Evolutionary conservation across 2,113 vertebrate genomes (phyloP), one percentile per base, ranked within the genome.

Genomic region (Malurus cyaneus): DNA sequence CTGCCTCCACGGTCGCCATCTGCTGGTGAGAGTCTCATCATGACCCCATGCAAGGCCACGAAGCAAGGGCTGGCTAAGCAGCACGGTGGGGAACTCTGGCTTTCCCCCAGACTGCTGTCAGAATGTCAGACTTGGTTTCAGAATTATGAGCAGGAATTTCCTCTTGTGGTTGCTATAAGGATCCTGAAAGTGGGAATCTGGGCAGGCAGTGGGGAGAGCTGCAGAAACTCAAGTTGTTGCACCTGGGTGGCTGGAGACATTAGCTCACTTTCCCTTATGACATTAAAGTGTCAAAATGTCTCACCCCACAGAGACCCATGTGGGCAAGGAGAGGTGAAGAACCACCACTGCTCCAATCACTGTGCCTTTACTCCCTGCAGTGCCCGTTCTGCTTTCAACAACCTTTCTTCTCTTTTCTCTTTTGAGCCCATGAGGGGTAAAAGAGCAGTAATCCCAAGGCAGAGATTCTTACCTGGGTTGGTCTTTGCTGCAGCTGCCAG

Each of bases 71-170:
- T 50, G n/a, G 14, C 24, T 8, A n/a, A 42, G 26, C 16, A 42
- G 28, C 47, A 11, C 65, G 64, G 25, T 2, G 7, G 9, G 21
- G 10, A 2, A 4, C 50, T 41, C 41, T n/a, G 65, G 26, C 31
- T 52, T 56, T 81, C 19, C 41, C 39, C 29, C 18, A 25, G 31
- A 62, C 41, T 74, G 39, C 56, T 54, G 64, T 42, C n/a, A 31
- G 64, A 72, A n/a, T 23, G 12, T 41, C 61, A 82, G 81, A 6
- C 14, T 92, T 85, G 31, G 26, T 59, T 87, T 74, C 73, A 87
- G 42, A 74, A 49, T 41, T 36, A 77, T 0, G 0, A 18, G 13
- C 32, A 28, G 21, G 8, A 0, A 0, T 18, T 73, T 90, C 25
- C 56, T 77, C 44, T 77, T 4, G 0, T 46, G 49, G 13, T 50